phyloP scores from a whole-genome alignment of 2,797 vertebrate species.

The Meriones psammophilus region DNA sequence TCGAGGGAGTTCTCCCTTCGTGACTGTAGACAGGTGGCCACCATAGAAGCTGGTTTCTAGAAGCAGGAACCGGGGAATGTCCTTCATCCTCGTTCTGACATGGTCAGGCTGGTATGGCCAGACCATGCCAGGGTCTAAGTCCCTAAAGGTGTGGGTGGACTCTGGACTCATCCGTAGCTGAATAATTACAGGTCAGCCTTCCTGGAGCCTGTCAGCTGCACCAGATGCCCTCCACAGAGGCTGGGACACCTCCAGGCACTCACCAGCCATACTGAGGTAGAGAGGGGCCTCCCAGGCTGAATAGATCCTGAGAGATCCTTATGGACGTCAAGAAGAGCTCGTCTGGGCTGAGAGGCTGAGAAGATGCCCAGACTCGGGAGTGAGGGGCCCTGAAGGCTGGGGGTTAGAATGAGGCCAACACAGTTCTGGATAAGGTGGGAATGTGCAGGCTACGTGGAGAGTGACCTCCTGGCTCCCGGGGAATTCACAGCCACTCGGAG shows the following conservation, averaged over 20 bases:
- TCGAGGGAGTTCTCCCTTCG: neutral
- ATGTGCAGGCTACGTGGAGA: neutral
- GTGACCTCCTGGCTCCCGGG: neutral
- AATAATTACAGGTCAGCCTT: neutral
- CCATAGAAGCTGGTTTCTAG: conserved; percentile 4
- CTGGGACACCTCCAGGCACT: fast-evolving
- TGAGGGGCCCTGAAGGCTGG: neutral
- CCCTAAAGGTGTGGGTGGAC: neutral
- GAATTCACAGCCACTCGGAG: neutral
- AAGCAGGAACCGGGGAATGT: neutral
- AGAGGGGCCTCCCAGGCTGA: neutral
- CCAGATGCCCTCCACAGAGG: neutral
- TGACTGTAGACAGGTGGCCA: neutral
- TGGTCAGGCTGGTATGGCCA: neutral
- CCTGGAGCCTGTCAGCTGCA: neutral
- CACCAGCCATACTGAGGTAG: too few species aligned
- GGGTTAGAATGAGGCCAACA: neutral
- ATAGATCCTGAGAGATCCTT: neutral
- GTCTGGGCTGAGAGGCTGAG: neutral
- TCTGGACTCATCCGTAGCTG: neutral
- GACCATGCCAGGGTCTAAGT: neutral
- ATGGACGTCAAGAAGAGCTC: neutral
- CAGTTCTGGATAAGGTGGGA: neutral
- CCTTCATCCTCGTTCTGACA: neutral
- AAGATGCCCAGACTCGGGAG: neutral